These are phyloP conservation scores for Graphium colonna DNA, from an alignment of 2,888 invertebrate genomes.

Conservation along the genomic window DNA sequence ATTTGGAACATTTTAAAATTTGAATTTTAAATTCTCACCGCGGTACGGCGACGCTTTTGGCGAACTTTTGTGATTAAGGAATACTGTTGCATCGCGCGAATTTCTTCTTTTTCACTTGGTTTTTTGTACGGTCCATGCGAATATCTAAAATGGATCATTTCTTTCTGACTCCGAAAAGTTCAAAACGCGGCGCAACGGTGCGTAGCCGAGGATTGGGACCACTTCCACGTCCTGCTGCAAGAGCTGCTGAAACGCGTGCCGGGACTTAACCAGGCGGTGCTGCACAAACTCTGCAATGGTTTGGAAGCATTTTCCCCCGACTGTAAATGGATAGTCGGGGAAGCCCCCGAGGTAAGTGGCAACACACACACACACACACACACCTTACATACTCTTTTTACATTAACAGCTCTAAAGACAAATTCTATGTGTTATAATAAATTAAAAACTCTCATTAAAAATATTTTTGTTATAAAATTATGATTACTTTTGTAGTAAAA, in stretches of 20 bases:
- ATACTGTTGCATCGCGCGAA: too few species aligned
- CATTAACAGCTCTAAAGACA: background rate
- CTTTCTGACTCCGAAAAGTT: slow-evolving; percentile 50
- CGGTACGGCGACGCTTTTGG: too few species aligned
- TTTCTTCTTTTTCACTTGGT: too few species aligned
- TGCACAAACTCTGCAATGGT: slow-evolving; percentile 92
- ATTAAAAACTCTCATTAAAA: background rate
- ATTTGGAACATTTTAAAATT: background rate
- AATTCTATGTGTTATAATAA: background rate
- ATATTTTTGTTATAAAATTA: too few species aligned
- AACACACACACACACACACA: background rate
- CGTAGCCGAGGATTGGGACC: slow-evolving; percentile 96
- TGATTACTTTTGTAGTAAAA: too few species aligned
- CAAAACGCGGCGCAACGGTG: slow-evolving; percentile 81
- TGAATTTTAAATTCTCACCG: background rate
- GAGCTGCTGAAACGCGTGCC: slow-evolving; percentile 92
- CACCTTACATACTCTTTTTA: background rate
- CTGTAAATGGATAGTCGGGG: slow-evolving; percentile 96
- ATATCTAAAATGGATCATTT: slow-evolving; percentile 1
- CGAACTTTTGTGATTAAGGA: too few species aligned
- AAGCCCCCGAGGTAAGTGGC: slow-evolving; percentile 89
- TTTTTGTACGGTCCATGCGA: too few species aligned
- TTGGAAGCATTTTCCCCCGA: slow-evolving; percentile 98
- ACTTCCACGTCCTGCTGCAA: slow-evolving; percentile 93
- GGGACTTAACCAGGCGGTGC: slow-evolving; percentile 84